Evolutionary conservation across 2,113 vertebrate genomes (phyloP).

Genomic region (Calidris pugnax): DNA sequence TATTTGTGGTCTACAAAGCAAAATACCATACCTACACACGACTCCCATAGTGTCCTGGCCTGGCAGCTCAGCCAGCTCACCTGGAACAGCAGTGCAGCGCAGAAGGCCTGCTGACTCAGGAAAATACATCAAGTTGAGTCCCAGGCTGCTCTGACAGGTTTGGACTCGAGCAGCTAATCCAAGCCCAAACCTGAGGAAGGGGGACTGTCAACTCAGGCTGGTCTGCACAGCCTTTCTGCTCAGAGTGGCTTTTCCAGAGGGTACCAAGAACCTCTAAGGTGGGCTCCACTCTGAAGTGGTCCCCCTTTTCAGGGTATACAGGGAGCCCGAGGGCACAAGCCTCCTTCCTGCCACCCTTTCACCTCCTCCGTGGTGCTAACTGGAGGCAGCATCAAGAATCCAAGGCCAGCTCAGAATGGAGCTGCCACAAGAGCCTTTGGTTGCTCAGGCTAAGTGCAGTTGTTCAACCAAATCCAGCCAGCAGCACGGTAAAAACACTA

Average conservation of each 20-base stretch:
- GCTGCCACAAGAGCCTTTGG: not conserved
- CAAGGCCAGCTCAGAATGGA: not conserved
- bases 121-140: not conserved
- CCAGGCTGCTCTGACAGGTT: not conserved
- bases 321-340: not conserved
- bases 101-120: not conserved
- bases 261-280: not conserved
- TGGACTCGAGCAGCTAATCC: not conserved
- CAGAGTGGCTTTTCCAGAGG: not conserved
- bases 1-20: not conserved
- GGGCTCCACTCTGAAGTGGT: not conserved
- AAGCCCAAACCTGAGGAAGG: not conserved
- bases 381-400: not conserved
- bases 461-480: not conserved
- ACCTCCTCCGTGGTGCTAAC: accelerated
- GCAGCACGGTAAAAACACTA: not conserved
- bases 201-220: not conserved
- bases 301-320: not conserved
- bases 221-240: not conserved
- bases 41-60: accelerated
- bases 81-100: accelerated
- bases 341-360: not conserved
- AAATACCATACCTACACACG: not conserved
- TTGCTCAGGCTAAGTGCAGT: not conserved
- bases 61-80: not conserved